Conservation (phyloP, 2,888 invertebrate species). For the Sylvicola cinctus region DNA sequence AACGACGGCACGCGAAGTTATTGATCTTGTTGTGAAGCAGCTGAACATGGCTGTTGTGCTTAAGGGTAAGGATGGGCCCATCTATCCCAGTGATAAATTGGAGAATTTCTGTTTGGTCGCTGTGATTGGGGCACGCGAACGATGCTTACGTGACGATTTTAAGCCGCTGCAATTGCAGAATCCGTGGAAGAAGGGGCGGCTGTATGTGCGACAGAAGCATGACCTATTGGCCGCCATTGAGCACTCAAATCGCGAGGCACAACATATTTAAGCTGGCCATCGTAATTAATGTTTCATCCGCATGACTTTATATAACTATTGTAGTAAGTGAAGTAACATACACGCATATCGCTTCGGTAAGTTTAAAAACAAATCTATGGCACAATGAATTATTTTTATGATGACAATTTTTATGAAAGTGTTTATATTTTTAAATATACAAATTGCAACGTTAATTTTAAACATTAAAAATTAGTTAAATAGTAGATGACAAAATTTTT, state of each 20-base stretch:
- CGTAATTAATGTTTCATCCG: background rate
- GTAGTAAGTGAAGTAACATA: too few relatives aligned
- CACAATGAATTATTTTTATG: too few relatives aligned
- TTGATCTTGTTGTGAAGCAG: slow-evolving; percentile 88
- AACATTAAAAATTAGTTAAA: too few relatives aligned
- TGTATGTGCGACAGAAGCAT: slow-evolving; percentile 82
- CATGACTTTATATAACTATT: too few relatives aligned
- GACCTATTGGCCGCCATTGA: slow-evolving; percentile 74
- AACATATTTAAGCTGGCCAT: slow-evolving; percentile 17
- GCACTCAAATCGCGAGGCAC: slow-evolving; percentile 64
- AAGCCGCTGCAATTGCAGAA: slow-evolving; percentile 82
- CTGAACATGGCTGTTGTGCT: slow-evolving; percentile 80
- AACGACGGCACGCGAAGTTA: slow-evolving; percentile 87
- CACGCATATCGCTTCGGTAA: too few relatives aligned
- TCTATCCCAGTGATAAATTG: slow-evolving; percentile 63
- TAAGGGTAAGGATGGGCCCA: slow-evolving; percentile 69
- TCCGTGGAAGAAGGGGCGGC: slow-evolving; percentile 85
- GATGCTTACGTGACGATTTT: slow-evolving; percentile 86
- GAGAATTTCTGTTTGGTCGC: slow-evolving; percentile 86
- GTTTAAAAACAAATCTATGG: too few relatives aligned
- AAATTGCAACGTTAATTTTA: too few relatives aligned
- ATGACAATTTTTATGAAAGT: too few relatives aligned
- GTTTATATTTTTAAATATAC: too few relatives aligned
- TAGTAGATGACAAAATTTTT: too few relatives aligned
- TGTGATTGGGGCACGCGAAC: slow-evolving; percentile 84